Base-by-base conservation (phyloP, 2,888 invertebrate genomes). In the Pterostichus madidus region DNA sequence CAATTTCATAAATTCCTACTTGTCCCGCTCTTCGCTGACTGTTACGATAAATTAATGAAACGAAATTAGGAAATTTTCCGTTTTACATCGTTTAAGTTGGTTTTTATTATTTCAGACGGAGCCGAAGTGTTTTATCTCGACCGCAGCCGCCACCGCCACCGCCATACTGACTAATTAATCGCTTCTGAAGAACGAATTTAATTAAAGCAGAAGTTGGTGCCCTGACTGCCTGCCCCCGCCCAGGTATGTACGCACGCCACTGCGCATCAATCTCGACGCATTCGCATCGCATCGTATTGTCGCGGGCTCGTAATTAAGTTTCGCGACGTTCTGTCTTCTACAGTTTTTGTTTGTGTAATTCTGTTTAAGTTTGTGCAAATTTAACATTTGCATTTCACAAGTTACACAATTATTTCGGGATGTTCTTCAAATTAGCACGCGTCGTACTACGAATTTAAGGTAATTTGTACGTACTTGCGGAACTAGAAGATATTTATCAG, bases 321-420 rank as follows among this genome's bases (percentile, higher is more conserved):
- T 83, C 39, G 76, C 76, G 61, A 17, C 83, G 56, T 73, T 83
- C 24, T 82, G 59, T 82, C 82, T 82, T 75, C 46, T 75, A 59
- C 81, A 81, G 68, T 83, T 83, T 83, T 83, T 83, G 83, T 77
- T 83, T 77, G 83, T 77, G 76, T 76, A 81, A 81, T 81, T 83
- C 77, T 82, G 82, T 77, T 76, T 68, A 81, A 83, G 83, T 83
- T 77, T 76, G 77, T 53, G 76, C 61, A 82, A 82, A 82, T 82
- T 82, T 82, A 82, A 82, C 77, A 77, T 83, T 77, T 83, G 76
- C 77, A 83, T 83, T 83, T 83, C 83, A 68, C 83, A 83, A 83
- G 83, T 83, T 83, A 83, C 77, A 83, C 77, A 83, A 83, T 83
- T 83, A 83, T 83, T 83, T 77, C 83, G 77, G 77, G 77, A 77